Evolutionary conservation across 1,140 invertebrate species (phyloP).

Genomic region (Anastrepha ludens): DNA sequence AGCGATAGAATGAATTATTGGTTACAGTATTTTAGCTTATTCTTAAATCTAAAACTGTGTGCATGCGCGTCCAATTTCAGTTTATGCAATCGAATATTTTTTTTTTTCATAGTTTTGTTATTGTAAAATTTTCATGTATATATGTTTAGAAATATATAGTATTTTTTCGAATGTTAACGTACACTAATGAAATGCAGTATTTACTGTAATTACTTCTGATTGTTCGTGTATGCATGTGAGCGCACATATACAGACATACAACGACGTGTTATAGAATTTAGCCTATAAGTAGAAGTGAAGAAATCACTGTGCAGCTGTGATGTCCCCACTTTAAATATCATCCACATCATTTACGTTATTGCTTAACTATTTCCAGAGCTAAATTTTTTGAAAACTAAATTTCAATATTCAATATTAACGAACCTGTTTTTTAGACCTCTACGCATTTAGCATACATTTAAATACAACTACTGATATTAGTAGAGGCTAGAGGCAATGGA

Average conservation of each 20-base stretch:
- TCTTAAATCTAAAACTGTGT: slow-evolving; percentile 31
- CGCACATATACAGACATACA: not conserved
- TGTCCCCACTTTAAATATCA: not conserved
- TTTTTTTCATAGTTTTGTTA: slow-evolving; percentile 51
- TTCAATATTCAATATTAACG: not conserved
- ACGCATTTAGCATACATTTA: not conserved
- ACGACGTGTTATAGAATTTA: not conserved
- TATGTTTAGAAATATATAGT: not conserved
- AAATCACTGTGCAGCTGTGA: slow-evolving; percentile 23
- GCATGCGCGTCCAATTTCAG: not conserved
- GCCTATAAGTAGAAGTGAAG: not conserved
- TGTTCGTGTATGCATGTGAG: not conserved
- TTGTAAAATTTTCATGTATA: slow-evolving; percentile 43
- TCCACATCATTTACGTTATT: not conserved
- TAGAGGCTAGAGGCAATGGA: not conserved
- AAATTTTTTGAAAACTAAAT: not conserved
- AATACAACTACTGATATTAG: not conserved
- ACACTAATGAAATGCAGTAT: not conserved
- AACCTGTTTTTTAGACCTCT: not conserved
- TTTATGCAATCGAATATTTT: slow-evolving; percentile 3
- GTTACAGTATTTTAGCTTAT: slow-evolving; percentile 11
- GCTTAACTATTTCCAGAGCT: not conserved
- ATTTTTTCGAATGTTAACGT: slow-evolving; percentile 15
- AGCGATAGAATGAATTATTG: not conserved
- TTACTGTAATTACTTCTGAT: not conserved